These are phyloP conservation scores for Apotomis betuletana DNA, from an alignment of 2,888 invertebrate genomes.

Conservation along the genomic window DNA sequence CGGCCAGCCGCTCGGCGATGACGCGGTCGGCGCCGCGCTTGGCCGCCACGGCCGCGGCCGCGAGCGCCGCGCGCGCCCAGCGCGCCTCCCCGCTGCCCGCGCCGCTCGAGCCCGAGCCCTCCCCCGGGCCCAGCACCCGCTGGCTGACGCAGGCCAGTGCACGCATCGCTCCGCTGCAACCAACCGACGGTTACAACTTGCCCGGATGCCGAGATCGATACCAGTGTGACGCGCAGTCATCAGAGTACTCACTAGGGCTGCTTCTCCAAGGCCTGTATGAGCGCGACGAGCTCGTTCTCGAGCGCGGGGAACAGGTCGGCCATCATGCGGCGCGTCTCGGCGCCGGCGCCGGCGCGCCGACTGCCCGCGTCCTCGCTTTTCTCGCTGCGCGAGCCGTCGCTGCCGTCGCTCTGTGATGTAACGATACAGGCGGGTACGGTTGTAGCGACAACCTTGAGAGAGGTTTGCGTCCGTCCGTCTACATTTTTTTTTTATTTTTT, in stretches of 20 bases:
- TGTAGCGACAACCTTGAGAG: too few species aligned
- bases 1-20: constrained; percentile 92
- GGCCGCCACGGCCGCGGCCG: constrained; percentile 69
- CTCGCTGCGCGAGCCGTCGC: constrained; percentile 56
- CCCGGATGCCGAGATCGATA: too few species aligned
- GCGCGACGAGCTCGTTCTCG: constrained; percentile 92
- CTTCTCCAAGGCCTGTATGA: constrained; percentile 93
- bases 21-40: constrained; percentile 92
- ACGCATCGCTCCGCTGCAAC: constrained; percentile 93
- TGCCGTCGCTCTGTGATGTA: constrained; percentile 51
- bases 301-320: constrained; percentile 93
- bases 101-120: constrained; percentile 83
- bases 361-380: constrained; percentile 46
- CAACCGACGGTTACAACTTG: too few species aligned
- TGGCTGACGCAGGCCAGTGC: constrained; percentile 95
- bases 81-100: constrained; percentile 68
- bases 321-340: constrained; percentile 93
- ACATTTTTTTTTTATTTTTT: too few species aligned
- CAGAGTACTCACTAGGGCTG: constrained; percentile 90
- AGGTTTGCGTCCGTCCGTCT: too few species aligned
- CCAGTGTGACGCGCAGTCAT: too few species aligned
- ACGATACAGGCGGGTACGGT: neutral
- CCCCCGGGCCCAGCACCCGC: constrained; percentile 95
- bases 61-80: constrained; percentile 68
- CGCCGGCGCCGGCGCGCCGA: constrained; percentile 50